These are phyloP conservation scores for Acrocera orbiculus DNA, from an alignment of 2,888 invertebrate genomes.

Conservation along the genomic window DNA sequence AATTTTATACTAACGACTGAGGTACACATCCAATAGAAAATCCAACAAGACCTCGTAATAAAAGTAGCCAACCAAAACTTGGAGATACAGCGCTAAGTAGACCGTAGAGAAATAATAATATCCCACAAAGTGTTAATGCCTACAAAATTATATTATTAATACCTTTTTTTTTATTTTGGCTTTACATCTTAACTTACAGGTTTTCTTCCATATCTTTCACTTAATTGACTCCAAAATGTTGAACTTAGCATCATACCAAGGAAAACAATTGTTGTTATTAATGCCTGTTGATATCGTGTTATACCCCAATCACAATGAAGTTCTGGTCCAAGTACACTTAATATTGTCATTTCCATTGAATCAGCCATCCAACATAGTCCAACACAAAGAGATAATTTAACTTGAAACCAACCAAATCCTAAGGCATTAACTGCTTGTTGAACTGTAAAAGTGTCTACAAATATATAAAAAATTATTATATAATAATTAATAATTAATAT, in stretches of 20 bases:
- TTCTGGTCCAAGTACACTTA: constrained; percentile 84
- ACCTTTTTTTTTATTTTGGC: too few relatives aligned
- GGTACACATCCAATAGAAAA: constrained; percentile 95
- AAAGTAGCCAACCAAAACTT: constrained; percentile 75
- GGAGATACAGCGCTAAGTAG: constrained; percentile 78
- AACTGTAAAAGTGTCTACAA: constrained; percentile 67
- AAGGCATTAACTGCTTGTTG: constrained; percentile 73
- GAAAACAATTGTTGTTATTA: constrained; percentile 87
- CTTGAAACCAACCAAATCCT: constrained; percentile 81
- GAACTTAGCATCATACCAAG: constrained; percentile 95
- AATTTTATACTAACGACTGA: constrained; percentile 63
- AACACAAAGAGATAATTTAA: constrained; percentile 66
- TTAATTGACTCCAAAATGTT: constrained; percentile 88
- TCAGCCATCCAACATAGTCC: constrained; percentile 93
- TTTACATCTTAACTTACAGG: constrained; percentile 37
- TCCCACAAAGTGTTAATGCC: constrained; percentile 82
- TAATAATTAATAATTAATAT: background rate
- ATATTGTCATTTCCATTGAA: constrained; percentile 96
- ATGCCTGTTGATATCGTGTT: constrained; percentile 68
- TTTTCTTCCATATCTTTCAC: constrained; percentile 82
- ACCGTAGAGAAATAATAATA: constrained; percentile 80
- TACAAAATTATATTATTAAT: constrained; percentile 31
- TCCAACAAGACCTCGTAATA: constrained; percentile 81
- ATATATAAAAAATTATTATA: background rate
- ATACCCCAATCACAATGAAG: constrained; percentile 91